phyloP scores from a whole-genome alignment of 2,888 invertebrate species.

The Dioctria rufipes region DNA sequence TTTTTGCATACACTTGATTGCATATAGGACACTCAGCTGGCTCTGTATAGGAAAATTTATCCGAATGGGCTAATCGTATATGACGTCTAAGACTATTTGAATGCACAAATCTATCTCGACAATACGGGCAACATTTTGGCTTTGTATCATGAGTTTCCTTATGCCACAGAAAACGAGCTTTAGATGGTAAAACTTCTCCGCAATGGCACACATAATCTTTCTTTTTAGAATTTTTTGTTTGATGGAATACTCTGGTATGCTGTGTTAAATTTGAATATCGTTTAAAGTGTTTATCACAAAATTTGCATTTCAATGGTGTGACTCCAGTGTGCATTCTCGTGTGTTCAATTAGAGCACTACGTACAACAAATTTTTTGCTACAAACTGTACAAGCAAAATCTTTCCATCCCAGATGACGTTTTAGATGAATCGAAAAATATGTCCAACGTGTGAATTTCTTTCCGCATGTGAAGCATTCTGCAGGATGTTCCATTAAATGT shows the following conservation, averaged over 20 bases:
- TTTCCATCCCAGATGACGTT: slow-evolving; percentile 85
- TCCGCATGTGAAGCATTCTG: slow-evolving; percentile 87
- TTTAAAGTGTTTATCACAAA: slow-evolving; percentile 86
- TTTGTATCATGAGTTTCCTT: slow-evolving; percentile 86
- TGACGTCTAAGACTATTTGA: slow-evolving; percentile 87
- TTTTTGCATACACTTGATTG: slow-evolving; percentile 79
- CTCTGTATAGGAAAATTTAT: slow-evolving; percentile 79
- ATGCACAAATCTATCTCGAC: slow-evolving; percentile 90
- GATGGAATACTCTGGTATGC: slow-evolving; percentile 85
- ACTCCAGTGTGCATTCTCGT: slow-evolving; percentile 87
- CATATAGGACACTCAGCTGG: slow-evolving; percentile 81
- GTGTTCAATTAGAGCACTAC: slow-evolving; percentile 87
- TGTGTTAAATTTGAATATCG: slow-evolving; percentile 89
- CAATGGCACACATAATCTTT: slow-evolving; percentile 85
- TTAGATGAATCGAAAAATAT: slow-evolving; percentile 84
- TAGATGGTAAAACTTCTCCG: slow-evolving; percentile 86
- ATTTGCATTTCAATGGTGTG: slow-evolving; percentile 84
- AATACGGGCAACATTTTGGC: slow-evolving; percentile 87
- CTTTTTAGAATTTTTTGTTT: slow-evolving; percentile 79
- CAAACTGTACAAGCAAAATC: slow-evolving; percentile 82
- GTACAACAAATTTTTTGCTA: slow-evolving; percentile 86
- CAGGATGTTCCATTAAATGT: slow-evolving; percentile 84
- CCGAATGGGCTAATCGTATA: slow-evolving; percentile 85
- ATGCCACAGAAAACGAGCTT: slow-evolving; percentile 89
- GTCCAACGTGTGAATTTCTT: slow-evolving; percentile 83